phyloP scores from a whole-genome alignment of 2,888 invertebrate species.

The Galeopsomyia nigrocyanea region DNA sequence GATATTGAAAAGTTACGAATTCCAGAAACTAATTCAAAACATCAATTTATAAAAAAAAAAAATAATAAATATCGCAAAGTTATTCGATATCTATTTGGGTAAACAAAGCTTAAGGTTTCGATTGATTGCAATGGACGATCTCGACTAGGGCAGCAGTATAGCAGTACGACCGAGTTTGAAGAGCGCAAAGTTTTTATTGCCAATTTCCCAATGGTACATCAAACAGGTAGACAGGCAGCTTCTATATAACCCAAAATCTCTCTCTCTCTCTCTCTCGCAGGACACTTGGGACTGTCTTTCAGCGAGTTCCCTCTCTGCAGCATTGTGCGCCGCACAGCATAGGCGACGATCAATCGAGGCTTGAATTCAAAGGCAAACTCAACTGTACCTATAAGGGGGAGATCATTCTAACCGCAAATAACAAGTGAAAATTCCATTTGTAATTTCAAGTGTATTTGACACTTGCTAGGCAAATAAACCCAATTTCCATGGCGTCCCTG shows the following conservation, averaged over 20 bases:
- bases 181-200: conserved; percentile 6
- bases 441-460: not conserved
- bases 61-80: no score
- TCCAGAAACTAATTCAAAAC: no score
- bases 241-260: not conserved
- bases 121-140: no score
- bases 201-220: conserved; percentile 13
- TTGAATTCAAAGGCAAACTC: conserved; percentile 31
- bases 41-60: no score
- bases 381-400: not conserved
- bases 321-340: conserved; percentile 15
- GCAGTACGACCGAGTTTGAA: no score
- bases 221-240: conserved; percentile 16
- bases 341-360: conserved; percentile 31
- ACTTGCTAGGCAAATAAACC: conserved; percentile 19
- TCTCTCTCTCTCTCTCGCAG: not conserved
- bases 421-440: not conserved
- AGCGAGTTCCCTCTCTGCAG: not conserved
- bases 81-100: no score
- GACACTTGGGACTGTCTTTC: not conserved
- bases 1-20: no score
- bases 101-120: no score
- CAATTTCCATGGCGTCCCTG: conserved; percentile 17
- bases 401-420: not conserved
- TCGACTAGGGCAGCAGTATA: no score